phyloP scores from a whole-genome alignment of 2,888 invertebrate genomes.

The Frankliniella fusca region DNA sequence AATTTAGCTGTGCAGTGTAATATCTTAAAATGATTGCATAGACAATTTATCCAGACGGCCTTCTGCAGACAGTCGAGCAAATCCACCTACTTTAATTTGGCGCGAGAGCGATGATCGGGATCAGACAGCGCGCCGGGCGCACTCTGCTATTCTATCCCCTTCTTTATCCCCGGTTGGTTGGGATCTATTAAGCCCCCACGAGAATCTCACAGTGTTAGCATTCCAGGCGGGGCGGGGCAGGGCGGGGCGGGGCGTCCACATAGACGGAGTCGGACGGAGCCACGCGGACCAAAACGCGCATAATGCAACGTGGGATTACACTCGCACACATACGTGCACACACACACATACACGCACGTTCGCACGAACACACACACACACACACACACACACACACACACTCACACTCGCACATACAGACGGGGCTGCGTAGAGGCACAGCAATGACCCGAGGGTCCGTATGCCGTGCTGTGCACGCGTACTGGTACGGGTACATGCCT shows the following conservation, averaged over 20 bases:
- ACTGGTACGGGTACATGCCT: neutral
- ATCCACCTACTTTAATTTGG: too few species aligned
- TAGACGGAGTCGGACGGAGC: neutral
- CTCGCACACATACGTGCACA: neutral
- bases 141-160: too few species aligned
- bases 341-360: neutral
- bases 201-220: neutral
- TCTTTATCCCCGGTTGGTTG: too few species aligned
- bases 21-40: too few species aligned
- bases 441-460: neutral
- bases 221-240: neutral
- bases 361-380: neutral
- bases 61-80: too few species aligned
- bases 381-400: neutral
- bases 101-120: too few species aligned
- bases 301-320: slow-evolving; percentile 9
- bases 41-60: too few species aligned
- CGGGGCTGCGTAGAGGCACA: neutral
- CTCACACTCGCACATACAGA: neutral
- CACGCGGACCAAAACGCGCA: slow-evolving; percentile 9
- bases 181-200: too few species aligned
- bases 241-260: neutral
- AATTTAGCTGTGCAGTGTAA: too few species aligned
- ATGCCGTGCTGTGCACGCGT: neutral
- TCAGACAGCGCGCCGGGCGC: too few species aligned